Conservation (phyloP, 2,113 vertebrate species). For the Carollia perspicillata region DNA sequence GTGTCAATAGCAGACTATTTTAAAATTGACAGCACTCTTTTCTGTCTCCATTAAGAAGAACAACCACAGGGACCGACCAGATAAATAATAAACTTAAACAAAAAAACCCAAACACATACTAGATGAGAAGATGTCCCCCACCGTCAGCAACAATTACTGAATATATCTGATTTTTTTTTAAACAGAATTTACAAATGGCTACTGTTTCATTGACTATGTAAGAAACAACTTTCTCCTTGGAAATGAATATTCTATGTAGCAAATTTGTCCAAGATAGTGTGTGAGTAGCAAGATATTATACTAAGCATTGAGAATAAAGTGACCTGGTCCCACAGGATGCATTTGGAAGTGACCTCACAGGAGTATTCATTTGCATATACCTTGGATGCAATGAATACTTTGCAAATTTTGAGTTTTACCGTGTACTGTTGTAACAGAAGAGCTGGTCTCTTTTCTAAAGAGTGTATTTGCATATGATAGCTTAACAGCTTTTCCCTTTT, state of each 20-base stretch:
- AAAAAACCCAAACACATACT: not conserved
- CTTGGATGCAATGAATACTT: not conserved
- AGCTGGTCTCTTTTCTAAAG: slow-evolving; percentile 43
- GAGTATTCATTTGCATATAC: slow-evolving; percentile 31
- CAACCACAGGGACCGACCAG: not conserved
- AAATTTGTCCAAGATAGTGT: not conserved
- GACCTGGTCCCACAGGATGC: not conserved
- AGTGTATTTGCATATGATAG: slow-evolving; percentile 53
- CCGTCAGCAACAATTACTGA: not conserved
- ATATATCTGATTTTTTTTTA: slow-evolving; percentile 38
- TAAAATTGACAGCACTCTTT: slow-evolving; percentile 63
- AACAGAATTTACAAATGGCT: not conserved
- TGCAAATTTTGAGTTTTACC: slow-evolving; percentile 51
- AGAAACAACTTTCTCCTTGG: not conserved
- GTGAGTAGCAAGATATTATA: not conserved
- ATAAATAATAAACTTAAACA: slow-evolving; percentile 44
- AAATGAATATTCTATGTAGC: slow-evolving; percentile 28
- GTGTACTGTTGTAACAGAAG: not conserved
- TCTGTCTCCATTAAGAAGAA: slow-evolving; percentile 48
- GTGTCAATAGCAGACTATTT: slow-evolving; percentile 63
- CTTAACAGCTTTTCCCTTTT: slow-evolving; percentile 48
- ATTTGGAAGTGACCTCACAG: not conserved
- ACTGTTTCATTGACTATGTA: not conserved
- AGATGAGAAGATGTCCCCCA: not conserved
- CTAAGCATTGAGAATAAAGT: not conserved